Base-by-base conservation (phyloP, 2,797 vertebrate genomes). In the Silurus lanzhouensis region DNA sequence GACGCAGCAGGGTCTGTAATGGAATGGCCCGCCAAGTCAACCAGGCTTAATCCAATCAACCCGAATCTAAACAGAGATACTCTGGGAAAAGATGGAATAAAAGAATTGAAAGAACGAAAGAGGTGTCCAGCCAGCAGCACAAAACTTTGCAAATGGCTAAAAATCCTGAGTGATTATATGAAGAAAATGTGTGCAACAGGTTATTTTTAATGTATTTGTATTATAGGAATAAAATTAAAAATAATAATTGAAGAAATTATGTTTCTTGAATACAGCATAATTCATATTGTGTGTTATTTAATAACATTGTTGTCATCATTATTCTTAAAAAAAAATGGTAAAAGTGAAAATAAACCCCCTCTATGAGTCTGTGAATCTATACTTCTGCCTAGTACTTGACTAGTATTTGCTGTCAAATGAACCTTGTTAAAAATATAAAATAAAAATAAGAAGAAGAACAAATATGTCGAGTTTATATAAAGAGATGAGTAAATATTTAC, bases 41-140 rank as follows among this genome's bases (percentile, higher is more conserved):
- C 38, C 60, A 7, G 38, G 60, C 38, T 79, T 79, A 79, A 79
- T 79, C 77, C 77, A 63, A 79, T 79, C 77, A 79, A 79, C 60
- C 38, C 12, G n/a, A 64, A 79, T 46, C 77, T 38, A 79, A 48
- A 79, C 60, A 79, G 60, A 79, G 60, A 38, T 48, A 38, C 13
- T 64, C 38, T n/a, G 77, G 77, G 60, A 48, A 58, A 63, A 63
- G 38, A 79, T 5, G 77, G 77, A 79, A 15, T 60, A 64, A 46
- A 79, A 17, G 60, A 38, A 44, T 44, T 44, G 20, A 79, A 46
- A 63, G 22, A 79, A 20, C 63, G 13, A 52, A 10, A 52, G 48
- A 61, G 5, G 22, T 79, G 58, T 63, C 76, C 22, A 79, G 58
- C 2, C 58, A 8, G 55, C 5, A 4, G 2, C 19, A 61, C 0